phyloP scores from a whole-genome alignment of 2,797 vertebrate genomes.

The Pangasius krempfi region DNA sequence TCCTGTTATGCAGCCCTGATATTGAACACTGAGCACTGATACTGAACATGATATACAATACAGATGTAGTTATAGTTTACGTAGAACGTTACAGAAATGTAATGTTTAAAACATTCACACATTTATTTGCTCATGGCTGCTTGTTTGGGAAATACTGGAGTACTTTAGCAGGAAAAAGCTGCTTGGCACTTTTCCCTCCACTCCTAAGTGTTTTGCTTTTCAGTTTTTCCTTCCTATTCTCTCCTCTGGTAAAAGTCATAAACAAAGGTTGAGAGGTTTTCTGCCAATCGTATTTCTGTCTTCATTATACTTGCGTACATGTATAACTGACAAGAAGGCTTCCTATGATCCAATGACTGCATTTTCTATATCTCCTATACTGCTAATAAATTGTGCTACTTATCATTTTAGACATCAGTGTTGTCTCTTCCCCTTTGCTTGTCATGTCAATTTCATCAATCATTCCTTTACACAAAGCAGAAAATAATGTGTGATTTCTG shows the following conservation, averaged over 20 bases:
- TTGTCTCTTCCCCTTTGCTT: background rate
- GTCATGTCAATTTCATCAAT: slow-evolving; percentile 19
- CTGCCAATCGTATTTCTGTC: background rate
- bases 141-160: background rate
- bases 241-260: background rate
- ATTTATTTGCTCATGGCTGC: background rate
- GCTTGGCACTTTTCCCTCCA: background rate
- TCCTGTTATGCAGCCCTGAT: slow-evolving; percentile 9
- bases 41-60: slow-evolving; percentile 17
- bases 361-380: background rate
- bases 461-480: slow-evolving; percentile 19
- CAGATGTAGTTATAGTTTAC: slow-evolving; percentile 8
- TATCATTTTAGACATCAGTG: background rate
- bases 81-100: background rate
- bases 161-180: background rate
- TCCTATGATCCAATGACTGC: background rate
- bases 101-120: background rate
- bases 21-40: slow-evolving; percentile 1
- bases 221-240: background rate
- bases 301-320: background rate
- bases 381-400: background rate
- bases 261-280: background rate
- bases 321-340: background rate
- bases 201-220: background rate
- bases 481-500: slow-evolving; percentile 7